phyloP scores from a whole-genome alignment of 2,113 vertebrate genomes.

The Brachypodius melanocephalos region DNA sequence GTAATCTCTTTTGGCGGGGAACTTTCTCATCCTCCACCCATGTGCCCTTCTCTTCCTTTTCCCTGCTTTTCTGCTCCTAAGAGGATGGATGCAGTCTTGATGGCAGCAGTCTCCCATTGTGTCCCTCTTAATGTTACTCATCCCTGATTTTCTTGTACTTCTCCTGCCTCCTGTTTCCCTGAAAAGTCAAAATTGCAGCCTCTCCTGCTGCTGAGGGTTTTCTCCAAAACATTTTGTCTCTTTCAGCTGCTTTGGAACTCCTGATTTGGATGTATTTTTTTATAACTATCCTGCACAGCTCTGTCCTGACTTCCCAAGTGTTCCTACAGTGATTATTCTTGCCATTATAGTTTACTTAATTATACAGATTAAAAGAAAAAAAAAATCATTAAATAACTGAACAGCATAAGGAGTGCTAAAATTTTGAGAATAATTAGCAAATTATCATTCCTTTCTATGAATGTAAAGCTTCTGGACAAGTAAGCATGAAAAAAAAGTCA shows the following conservation, averaged over 20 bases:
- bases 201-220: neutral
- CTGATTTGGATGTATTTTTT: neutral
- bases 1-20: neutral
- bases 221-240: neutral
- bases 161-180: neutral
- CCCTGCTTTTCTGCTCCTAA: neutral
- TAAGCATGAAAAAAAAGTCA: too few relatives aligned
- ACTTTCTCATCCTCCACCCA: neutral
- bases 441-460: conserved; percentile 37
- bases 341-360: conserved; percentile 7
- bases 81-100: neutral
- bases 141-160: neutral
- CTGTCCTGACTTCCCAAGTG: neutral
- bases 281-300: neutral
- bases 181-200: neutral
- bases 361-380: conserved; percentile 30
- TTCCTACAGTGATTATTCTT: neutral
- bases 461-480: conserved; percentile 50
- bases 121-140: neutral
- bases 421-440: conserved; percentile 41
- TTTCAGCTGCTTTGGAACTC: neutral
- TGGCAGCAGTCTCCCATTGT: neutral
- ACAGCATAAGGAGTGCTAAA: conserved; percentile 11
- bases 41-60: neutral
- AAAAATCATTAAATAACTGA: conserved; percentile 12